Conservation (phyloP, 2,888 invertebrate species). For the Microchrysa polita region DNA sequence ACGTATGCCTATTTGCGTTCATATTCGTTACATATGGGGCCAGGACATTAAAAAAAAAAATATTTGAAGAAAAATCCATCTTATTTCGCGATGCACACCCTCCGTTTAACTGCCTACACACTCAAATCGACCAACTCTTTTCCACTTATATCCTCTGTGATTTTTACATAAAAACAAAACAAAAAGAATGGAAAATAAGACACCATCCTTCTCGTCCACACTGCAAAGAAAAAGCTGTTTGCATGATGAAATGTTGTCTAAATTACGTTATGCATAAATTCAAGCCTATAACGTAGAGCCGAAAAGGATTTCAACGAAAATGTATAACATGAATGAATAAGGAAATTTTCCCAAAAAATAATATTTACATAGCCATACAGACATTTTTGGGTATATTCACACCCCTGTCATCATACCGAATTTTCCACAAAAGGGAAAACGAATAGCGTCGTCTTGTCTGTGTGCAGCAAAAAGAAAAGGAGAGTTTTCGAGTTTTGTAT, state of each 20-base stretch:
- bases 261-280: constrained; percentile 43
- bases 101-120: not conserved
- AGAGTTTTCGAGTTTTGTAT: too few species aligned
- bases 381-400: not conserved
- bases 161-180: constrained; percentile 3
- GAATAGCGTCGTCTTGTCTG: not conserved
- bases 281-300: constrained; percentile 31
- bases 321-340: not conserved
- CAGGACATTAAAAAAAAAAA: not conserved
- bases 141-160: not conserved
- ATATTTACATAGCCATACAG: not conserved
- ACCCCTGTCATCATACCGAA: not conserved
- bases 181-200: not conserved
- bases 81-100: constrained; percentile 8
- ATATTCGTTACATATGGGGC: not conserved
- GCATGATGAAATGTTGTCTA: constrained; percentile 43
- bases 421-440: not conserved
- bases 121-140: not conserved
- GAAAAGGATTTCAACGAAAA: constrained; percentile 24
- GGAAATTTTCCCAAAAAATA: not conserved
- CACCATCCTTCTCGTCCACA: not conserved
- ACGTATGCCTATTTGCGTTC: too few species aligned
- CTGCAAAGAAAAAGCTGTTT: constrained; percentile 26
- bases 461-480: not conserved
- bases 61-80: constrained; percentile 4